Percentiles rank a stretch among this genome's conserved stretches.
Evolutionary conservation across 2,113 vertebrate species (phyloP).

Genomic region (Albula glossodonta): DNA sequence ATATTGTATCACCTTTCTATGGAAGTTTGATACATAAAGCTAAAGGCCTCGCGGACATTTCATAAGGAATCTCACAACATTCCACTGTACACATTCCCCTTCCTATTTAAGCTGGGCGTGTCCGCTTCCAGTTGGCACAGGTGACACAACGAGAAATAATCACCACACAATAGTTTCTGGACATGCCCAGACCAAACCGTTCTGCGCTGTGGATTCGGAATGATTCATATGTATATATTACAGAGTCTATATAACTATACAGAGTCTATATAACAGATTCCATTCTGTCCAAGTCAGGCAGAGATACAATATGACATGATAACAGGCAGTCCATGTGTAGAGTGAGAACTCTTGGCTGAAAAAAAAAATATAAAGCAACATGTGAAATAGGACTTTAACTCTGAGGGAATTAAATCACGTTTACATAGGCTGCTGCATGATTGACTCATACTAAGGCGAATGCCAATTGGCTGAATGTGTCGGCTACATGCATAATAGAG

Average conservation of each 20-base stretch:
- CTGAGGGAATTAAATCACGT: no score
- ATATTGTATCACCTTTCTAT: no score
- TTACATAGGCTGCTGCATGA: no score
- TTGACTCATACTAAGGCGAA: no score
- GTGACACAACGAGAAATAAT: neutral
- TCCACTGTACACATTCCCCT: neutral
- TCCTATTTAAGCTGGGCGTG: neutral
- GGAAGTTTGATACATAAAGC: no score
- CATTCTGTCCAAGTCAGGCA: neutral
- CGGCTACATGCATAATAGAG: no score
- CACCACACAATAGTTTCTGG: neutral
- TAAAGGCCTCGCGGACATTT: no score
- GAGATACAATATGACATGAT: neutral
- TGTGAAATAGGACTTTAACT: no score
- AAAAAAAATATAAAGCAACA: neutral
- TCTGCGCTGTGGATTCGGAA: no score
- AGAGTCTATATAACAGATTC: no score
- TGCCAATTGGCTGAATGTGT: no score
- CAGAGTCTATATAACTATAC: neutral
- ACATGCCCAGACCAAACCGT: neutral
- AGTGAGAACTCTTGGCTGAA: neutral
- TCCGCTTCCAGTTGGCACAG: neutral
- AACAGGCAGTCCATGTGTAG: neutral
- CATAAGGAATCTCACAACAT: neutral
- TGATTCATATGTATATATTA: neutral